phyloP scores from a whole-genome alignment of 2,797 vertebrate genomes.

The Forpus xanthops region DNA sequence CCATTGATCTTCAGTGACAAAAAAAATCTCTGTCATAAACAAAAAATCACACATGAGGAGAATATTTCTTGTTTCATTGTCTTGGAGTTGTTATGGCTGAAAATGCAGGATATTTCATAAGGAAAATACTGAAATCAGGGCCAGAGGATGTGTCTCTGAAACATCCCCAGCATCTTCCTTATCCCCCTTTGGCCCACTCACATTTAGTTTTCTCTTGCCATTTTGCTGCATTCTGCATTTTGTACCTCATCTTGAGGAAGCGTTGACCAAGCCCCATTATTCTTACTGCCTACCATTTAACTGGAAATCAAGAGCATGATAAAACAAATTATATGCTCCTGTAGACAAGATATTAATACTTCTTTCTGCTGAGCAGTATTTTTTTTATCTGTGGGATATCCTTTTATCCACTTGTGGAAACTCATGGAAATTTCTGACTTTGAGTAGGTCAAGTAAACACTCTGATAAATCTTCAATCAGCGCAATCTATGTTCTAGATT shows the following conservation, averaged over 20 bases:
- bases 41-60: not conserved
- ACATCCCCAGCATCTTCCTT: not conserved
- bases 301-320: not conserved
- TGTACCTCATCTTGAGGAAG: not conserved
- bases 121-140: not conserved
- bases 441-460: not conserved
- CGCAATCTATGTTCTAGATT: not conserved
- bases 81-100: not conserved
- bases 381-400: not conserved
- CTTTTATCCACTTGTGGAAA: not conserved
- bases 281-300: not conserved
- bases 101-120: not conserved
- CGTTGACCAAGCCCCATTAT: not conserved
- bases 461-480: not conserved
- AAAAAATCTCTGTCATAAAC: not conserved
- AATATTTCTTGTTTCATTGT: not conserved
- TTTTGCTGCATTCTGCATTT: not conserved
- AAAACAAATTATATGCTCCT: not conserved
- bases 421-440: not conserved
- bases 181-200: not conserved
- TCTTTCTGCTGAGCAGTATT: not conserved
- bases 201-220: not conserved
- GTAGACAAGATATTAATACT: not conserved
- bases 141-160: not conserved
- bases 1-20: not conserved